Evolutionary conservation across 2,888 invertebrate genomes (phyloP), one percentile per base, ranked within the genome.

Genomic region (Netelia inedita): DNA sequence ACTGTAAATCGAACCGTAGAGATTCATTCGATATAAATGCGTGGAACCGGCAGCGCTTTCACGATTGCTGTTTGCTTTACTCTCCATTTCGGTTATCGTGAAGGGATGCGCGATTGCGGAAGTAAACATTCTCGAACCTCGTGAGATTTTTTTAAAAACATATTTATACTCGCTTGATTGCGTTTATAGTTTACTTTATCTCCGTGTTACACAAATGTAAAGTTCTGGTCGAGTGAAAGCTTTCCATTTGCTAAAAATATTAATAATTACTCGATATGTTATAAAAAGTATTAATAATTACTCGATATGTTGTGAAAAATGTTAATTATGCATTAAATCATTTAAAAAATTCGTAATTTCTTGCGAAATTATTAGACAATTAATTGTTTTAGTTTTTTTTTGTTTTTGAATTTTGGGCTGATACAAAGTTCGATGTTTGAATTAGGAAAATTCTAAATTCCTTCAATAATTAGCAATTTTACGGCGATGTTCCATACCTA

Each of bases 31-130:
- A 68, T 68, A 59, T 46, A 46, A 46, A 46, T 14, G 2, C 46
- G 14, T 2, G 46, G 14, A 46, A 10, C 14, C 14, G 66, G n/a
- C 28, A 66, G 55, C 21, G 16, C 57, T 41, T 66, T 76, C 57
- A 23, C 57, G 61, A 71, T 71, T 43, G 78, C 69, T 69, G 78
- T 79, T 79, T 79, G 69, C 78, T 69, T 79, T 79, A 50, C 78
- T 50, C 78, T 79, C 21, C 69, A 79, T 79, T 79, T 79, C 63
- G 69, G 69, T 35, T 61, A 61, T 14, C 59, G 11, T 61, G 59
- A 43, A 19, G 46, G 35, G 41, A 71, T 50, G 50, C 50, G 59
- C 59, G 71, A 71, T 46, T 19, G 43, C 78, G 69, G 61, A 79
- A 69, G 69, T 63, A 61, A 79, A 79, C 50, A 79, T 61, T 11